Percentiles rank a stretch among this genome's conserved stretches.
Evolutionary conservation across 2,113 vertebrate species (phyloP).

Genomic region (Recurvirostra avosetta): DNA sequence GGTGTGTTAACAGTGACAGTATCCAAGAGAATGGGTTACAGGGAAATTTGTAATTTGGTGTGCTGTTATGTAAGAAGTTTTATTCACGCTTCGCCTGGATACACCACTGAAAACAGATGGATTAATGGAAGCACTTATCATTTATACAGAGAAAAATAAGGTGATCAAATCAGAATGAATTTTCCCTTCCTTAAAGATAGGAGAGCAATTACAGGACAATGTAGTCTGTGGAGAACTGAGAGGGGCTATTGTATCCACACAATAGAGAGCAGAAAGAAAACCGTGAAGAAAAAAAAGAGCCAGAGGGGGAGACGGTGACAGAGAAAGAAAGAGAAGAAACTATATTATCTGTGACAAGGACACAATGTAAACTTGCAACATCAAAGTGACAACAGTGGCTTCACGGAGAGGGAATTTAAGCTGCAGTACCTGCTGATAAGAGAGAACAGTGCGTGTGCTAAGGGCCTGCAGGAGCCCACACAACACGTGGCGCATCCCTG

Average conservation of each 20-base stretch:
- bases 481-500: not conserved
- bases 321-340: not conserved
- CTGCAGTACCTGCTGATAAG: not conserved
- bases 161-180: not conserved
- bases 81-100: not conserved
- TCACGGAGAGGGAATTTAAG: not conserved
- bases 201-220: not conserved
- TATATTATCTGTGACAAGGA: not conserved
- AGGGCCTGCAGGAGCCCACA: not conserved
- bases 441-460: fast-evolving
- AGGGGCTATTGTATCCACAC: not conserved
- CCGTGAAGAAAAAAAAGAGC: not conserved
- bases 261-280: not conserved
- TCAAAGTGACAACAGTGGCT: not conserved
- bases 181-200: not conserved
- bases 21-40: not conserved
- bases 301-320: not conserved
- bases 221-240: not conserved
- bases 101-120: not conserved
- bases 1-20: not conserved
- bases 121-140: not conserved
- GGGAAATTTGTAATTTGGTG: not conserved
- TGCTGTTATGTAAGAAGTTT: not conserved
- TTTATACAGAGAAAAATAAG: not conserved
- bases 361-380: not conserved